Conservation (phyloP, 1,140 invertebrate genomes). For the Drosophila pallidifrons region DNA sequence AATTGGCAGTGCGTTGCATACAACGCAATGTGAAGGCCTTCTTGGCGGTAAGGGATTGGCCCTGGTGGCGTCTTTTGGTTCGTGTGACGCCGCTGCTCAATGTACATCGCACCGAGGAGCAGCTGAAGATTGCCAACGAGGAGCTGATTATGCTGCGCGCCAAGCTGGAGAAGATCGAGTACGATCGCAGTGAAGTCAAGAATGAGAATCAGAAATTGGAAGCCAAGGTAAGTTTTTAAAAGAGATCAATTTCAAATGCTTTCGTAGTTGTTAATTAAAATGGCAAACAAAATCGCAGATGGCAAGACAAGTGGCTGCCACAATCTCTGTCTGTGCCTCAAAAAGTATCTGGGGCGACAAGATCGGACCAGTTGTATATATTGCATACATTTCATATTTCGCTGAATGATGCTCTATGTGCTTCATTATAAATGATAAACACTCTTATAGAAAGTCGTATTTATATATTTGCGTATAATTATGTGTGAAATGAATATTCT, state of each 20-base stretch:
- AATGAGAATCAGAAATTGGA: constrained; percentile 95
- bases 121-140: constrained; percentile 92
- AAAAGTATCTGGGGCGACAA: constrained; percentile 67
- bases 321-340: constrained; percentile 5
- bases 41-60: constrained; percentile 95
- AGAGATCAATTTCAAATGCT: constrained; percentile 1
- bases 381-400: constrained; percentile 13
- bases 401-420: constrained; percentile 31
- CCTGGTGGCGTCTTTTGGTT: constrained; percentile 97
- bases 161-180: constrained; percentile 94
- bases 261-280: constrained; percentile 49
- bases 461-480: neutral
- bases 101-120: constrained; percentile 96
- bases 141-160: constrained; percentile 92
- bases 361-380: constrained; percentile 28
- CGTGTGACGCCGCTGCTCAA: constrained; percentile 95
- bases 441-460: constrained; percentile 2
- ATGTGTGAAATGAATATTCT: neutral
- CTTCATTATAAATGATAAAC: constrained; percentile 19
- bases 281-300: constrained; percentile 29
- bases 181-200: constrained; percentile 93
- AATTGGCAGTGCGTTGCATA: constrained; percentile 95
- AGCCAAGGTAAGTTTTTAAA: constrained; percentile 90
- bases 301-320: constrained; percentile 39
- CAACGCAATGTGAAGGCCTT: constrained; percentile 97